These are phyloP conservation scores for Molossus alvarezi DNA, from an alignment of 2,797 vertebrate species.

Conservation along the genomic window DNA sequence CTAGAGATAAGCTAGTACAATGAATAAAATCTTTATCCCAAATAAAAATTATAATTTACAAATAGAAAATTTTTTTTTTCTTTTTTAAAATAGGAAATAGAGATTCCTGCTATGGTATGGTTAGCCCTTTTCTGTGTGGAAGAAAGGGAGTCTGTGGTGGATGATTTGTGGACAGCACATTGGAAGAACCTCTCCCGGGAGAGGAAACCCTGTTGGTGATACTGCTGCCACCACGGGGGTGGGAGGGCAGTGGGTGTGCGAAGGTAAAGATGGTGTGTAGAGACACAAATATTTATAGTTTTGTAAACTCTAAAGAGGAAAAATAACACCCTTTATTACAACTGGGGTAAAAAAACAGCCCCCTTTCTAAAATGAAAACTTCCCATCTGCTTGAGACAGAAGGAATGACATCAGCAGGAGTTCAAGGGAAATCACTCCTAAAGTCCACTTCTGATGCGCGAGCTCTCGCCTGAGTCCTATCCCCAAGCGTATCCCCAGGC, in stretches of 20 bases:
- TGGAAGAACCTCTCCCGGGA: slow-evolving; percentile 22
- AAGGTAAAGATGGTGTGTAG: slow-evolving; percentile 59
- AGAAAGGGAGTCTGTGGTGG: slow-evolving; percentile 73
- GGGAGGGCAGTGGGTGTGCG: slow-evolving; percentile 19
- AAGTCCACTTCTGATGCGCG: slow-evolving; percentile 41
- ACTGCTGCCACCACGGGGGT: background rate
- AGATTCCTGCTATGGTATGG: slow-evolving; percentile 63
- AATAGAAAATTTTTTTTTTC: slow-evolving; percentile 64
- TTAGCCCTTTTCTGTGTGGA: slow-evolving; percentile 86
- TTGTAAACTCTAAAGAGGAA: slow-evolving; percentile 87
- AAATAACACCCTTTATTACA: slow-evolving; percentile 84
- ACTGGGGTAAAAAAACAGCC: slow-evolving; percentile 77
- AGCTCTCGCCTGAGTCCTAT: slow-evolving; percentile 51
- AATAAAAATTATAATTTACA: slow-evolving; percentile 59
- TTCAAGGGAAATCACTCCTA: slow-evolving; percentile 32
- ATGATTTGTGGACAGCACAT: slow-evolving; percentile 61
- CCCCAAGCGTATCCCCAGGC: background rate
- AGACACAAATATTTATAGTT: slow-evolving; percentile 88
- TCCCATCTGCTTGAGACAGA: slow-evolving; percentile 83
- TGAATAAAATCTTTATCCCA: slow-evolving; percentile 66
- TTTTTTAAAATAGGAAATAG: slow-evolving; percentile 67
- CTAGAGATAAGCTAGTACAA: slow-evolving; percentile 48
- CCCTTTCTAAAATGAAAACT: slow-evolving; percentile 85
- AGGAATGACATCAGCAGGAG: slow-evolving; percentile 76
- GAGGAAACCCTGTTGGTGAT: slow-evolving; percentile 47